phyloP scores from a whole-genome alignment of 2,113 vertebrate genomes.

The Drymodes brunneopygia region DNA sequence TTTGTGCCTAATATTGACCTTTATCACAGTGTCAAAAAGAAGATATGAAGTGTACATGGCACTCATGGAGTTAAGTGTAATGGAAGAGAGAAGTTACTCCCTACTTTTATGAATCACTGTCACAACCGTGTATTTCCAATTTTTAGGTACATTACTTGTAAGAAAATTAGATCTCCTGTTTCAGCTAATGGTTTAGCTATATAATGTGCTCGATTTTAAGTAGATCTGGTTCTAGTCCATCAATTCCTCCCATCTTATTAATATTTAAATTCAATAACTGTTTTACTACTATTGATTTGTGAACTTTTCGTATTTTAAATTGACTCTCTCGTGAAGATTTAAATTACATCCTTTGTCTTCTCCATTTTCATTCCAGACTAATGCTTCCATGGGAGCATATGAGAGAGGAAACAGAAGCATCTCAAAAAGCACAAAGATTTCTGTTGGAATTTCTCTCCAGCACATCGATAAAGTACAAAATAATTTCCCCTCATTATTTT shows the following conservation, averaged over 20 bases:
- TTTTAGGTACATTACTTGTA: conserved; percentile 26
- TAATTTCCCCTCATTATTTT: background rate
- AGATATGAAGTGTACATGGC: background rate
- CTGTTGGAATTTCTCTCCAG: background rate
- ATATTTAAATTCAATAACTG: conserved; percentile 68
- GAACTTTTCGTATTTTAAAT: conserved; percentile 39
- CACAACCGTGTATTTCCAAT: conserved; percentile 21
- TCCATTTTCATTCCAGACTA: conserved; percentile 5
- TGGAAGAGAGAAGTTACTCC: background rate
- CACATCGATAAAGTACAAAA: background rate
- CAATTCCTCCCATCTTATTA: conserved; percentile 54
- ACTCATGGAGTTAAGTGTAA: background rate
- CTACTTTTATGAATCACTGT: background rate
- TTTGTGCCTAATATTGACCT: background rate
- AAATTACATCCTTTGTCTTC: conserved; percentile 28
- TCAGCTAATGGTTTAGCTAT: conserved; percentile 35
- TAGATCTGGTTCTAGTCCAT: conserved; percentile 46
- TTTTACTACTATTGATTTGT: conserved; percentile 65
- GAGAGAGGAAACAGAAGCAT: background rate
- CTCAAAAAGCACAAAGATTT: background rate
- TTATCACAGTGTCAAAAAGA: background rate
- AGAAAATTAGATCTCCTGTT: conserved; percentile 58
- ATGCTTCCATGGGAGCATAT: background rate
- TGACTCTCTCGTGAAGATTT: conserved; percentile 14
- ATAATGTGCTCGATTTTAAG: conserved; percentile 16